phyloP scores from a whole-genome alignment of 2,888 invertebrate species.

The Amphimallon solstitiale region DNA sequence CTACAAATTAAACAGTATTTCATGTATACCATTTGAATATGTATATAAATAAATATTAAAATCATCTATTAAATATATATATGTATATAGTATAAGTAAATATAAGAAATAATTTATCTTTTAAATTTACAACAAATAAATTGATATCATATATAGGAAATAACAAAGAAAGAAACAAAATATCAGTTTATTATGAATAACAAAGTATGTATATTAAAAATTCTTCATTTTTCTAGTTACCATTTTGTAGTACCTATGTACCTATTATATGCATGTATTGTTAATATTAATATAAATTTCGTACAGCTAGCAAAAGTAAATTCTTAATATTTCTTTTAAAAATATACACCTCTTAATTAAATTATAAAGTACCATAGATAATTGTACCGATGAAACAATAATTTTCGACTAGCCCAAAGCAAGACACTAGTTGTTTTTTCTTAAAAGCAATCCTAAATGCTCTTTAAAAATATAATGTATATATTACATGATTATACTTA shows the following conservation, averaged over 20 bases:
- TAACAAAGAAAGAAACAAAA: constrained; percentile 12
- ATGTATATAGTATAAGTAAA: constrained; percentile 24
- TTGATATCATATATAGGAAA: constrained; percentile 1
- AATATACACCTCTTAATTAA: constrained; percentile 37
- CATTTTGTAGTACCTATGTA: not conserved
- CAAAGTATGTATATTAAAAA: constrained; percentile 22
- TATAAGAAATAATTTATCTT: constrained; percentile 34
- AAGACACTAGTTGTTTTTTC: constrained; percentile 41
- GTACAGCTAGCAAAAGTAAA: constrained; percentile 29
- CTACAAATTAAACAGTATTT: constrained; percentile 36
- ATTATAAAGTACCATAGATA: constrained; percentile 23
- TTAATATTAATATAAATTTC: constrained; percentile 26
- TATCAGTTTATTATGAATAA: constrained; percentile 27
- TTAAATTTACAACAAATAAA: constrained; percentile 1
- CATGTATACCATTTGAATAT: constrained; percentile 29
- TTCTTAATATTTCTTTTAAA: constrained; percentile 10
- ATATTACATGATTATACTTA: constrained; percentile 40
- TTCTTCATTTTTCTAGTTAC: constrained; percentile 14
- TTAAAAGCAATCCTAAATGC: constrained; percentile 47
- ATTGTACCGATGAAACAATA: constrained; percentile 28
- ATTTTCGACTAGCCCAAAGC: constrained; percentile 51
- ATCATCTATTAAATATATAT: constrained; percentile 35
- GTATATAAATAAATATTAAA: constrained; percentile 39
- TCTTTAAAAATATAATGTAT: constrained; percentile 39
- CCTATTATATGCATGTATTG: constrained; percentile 1